phyloP scores from a whole-genome alignment of 53 echinoderm and acorn worm genomes.

The Holothuria scabra region DNA sequence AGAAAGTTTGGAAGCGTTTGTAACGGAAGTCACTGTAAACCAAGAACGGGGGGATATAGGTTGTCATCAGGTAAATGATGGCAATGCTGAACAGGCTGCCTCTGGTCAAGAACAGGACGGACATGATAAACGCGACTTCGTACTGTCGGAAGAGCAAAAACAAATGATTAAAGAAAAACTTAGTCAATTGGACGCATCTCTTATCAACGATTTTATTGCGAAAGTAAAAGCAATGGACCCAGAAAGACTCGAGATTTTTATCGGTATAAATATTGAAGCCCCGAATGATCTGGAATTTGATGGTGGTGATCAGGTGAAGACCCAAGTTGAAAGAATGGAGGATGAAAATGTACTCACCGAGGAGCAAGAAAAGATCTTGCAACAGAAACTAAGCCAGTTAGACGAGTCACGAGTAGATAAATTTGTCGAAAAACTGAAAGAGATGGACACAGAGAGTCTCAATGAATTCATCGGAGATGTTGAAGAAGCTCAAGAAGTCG shows the following conservation, averaged over 20 bases:
- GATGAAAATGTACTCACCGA: background rate
- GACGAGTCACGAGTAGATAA: background rate
- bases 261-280: background rate
- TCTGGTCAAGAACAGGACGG: no score
- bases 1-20: constrained; percentile 1
- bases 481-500: background rate
- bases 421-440: constrained; percentile 12
- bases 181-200: background rate
- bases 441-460: constrained; percentile 4
- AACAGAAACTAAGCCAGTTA: constrained; percentile 22
- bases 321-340: no score
- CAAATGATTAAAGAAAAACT: constrained; percentile 12
- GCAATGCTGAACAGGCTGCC: no score
- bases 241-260: background rate
- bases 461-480: constrained; percentile 28
- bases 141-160: constrained; percentile 1
- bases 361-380: background rate
- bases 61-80: no score
- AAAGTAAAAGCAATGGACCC: background rate
- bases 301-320: no score
- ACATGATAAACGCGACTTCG: no score
- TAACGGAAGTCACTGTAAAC: background rate
- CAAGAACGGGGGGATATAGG: background rate
- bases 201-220: background rate
- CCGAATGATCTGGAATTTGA: no score